Evolutionary conservation across 1,140 invertebrate genomes (phyloP).

Genomic region (Ceratina australensis): DNA sequence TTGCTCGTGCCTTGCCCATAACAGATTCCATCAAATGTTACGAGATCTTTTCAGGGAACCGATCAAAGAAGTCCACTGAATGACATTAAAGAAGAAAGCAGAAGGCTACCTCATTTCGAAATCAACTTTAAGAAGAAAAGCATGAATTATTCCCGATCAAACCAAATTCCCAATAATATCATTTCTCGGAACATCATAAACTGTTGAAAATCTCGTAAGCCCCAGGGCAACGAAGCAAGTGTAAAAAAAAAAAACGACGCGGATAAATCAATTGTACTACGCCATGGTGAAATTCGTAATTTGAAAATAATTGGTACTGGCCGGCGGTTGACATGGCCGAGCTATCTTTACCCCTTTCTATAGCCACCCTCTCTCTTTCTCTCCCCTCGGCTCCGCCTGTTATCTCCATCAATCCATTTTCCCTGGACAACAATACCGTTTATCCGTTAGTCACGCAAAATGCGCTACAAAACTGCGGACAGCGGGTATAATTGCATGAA

Average conservation of each 20-base stretch:
- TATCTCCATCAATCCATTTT: constrained; percentile 63
- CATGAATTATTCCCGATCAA: no score
- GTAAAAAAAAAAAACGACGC: constrained; percentile 38
- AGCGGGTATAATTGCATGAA: constrained; percentile 61
- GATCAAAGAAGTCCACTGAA: no score
- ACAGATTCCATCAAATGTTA: not conserved
- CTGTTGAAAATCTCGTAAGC: no score
- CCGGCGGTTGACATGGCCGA: constrained; percentile 47
- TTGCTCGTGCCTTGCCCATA: not conserved
- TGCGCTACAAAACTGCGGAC: constrained; percentile 57
- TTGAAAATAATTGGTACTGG: constrained; percentile 65
- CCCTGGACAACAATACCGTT: constrained; percentile 56
- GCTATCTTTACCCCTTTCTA: constrained; percentile 46
- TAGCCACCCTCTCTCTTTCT: not conserved
- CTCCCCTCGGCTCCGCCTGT: constrained; percentile 44
- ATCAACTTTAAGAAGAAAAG: no score
- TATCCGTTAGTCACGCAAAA: constrained; percentile 57
- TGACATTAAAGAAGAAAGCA: no score
- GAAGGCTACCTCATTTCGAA: no score
- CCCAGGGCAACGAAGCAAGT: not conserved
- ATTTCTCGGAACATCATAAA: no score
- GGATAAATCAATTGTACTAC: constrained; percentile 62
- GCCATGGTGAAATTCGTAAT: constrained; percentile 60
- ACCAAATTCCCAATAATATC: no score
- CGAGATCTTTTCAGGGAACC: no score